A percentile compares a stretch with the other conserved stretches of the same genome.
These are phyloP conservation scores for Spea hammondii DNA, from an alignment of 2,797 vertebrate species.

Conservation along the genomic window DNA sequence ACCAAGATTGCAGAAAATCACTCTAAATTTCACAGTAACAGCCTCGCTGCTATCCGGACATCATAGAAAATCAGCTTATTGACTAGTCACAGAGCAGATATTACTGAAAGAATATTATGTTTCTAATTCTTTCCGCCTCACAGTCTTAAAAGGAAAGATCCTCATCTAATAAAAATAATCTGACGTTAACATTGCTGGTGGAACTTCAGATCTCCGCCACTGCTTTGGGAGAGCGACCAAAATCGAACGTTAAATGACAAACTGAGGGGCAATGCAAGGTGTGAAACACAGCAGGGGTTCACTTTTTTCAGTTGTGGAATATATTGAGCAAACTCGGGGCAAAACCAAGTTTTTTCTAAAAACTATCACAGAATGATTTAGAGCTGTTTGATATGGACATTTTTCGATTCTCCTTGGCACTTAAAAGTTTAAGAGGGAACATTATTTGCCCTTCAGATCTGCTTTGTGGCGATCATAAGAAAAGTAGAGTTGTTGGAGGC, in stretches of 20 bases:
- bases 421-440: no score
- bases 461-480: no score
- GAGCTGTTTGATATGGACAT: no score
- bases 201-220: no score
- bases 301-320: neutral
- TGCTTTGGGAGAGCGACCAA: no score
- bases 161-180: conserved; percentile 9
- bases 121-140: neutral
- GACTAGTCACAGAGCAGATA: conserved; percentile 12
- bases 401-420: no score
- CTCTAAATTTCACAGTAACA: conserved; percentile 20
- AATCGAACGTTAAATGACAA: no score
- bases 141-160: conserved; percentile 8
- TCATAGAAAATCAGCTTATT: neutral
- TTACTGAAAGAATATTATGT: conserved; percentile 7
- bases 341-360: no score
- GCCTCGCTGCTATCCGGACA: conserved; percentile 9
- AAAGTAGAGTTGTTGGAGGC: no score
- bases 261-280: neutral
- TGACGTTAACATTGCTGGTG: neutral
- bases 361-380: no score
- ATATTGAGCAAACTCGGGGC: no score
- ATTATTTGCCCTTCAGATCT: no score
- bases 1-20: conserved; percentile 8
- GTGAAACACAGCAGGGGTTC: neutral